Percentiles rank a stretch among this genome's conserved stretches.
Evolutionary conservation across 2,888 invertebrate species (phyloP).

Genomic region (Diarsia brunnea): DNA sequence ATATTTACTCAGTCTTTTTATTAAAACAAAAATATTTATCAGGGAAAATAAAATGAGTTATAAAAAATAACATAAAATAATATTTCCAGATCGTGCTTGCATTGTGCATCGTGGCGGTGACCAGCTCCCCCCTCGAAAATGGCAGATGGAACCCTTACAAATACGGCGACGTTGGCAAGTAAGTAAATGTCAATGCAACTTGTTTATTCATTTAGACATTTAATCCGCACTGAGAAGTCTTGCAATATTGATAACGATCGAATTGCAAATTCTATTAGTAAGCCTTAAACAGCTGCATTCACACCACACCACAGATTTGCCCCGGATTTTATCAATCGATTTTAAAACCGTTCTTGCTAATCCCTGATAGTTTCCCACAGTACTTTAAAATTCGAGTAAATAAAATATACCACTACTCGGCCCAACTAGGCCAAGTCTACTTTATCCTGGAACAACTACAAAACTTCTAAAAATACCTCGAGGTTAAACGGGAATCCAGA

Average conservation of each 20-base stretch:
- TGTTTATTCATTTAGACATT: conserved; percentile 65
- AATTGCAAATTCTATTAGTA: conserved; percentile 17
- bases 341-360: conserved; percentile 38
- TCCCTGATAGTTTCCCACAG: conserved; percentile 24
- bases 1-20: not conserved
- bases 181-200: conserved; percentile 80
- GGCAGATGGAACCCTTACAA: conserved; percentile 85
- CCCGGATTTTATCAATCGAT: conserved; percentile 3
- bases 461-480: conserved; percentile 53
- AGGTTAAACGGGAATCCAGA: conserved; percentile 50
- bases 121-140: conserved; percentile 79
- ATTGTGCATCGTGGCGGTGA: conserved; percentile 79
- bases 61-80: conserved; percentile 21
- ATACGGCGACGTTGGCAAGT: conserved; percentile 86
- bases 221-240: conserved; percentile 37
- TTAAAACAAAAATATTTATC: not conserved
- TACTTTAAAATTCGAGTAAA: conserved; percentile 41
- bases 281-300: conserved; percentile 29
- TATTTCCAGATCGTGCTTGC: conserved; percentile 80
- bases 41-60: not conserved
- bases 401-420: conserved; percentile 46
- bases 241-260: conserved; percentile 33
- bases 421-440: conserved; percentile 56
- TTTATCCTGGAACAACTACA: conserved; percentile 49
- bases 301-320: conserved; percentile 29